Base-by-base conservation (phyloP, 2,888 invertebrate species). In the Drosophila koepferae region DNA sequence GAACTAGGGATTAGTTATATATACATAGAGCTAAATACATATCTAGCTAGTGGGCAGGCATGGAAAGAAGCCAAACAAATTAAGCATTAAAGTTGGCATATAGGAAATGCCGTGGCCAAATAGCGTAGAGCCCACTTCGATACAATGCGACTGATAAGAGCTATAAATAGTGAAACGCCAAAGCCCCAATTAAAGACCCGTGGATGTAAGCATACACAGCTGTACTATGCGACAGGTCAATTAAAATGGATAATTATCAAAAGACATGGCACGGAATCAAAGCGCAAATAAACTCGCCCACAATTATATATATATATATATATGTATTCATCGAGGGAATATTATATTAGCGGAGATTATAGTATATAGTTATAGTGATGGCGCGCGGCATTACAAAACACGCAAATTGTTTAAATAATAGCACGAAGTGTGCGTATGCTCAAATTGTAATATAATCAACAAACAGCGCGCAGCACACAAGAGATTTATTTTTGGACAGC, bases 321-420 rank as follows among this genome's bases (percentile, higher is more conserved):
- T 28, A 28, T 28, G 5, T 28, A 28, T 28, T 28, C 5, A 28
- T 28, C 2, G 23, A 20, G 46, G 44, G 23, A 23, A 5, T 23
- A 16, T 31, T 34, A 59, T 60, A 41, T 31, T 31, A n/a, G 28
- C 28, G 23, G 38, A 28, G 28, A 54, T 14, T 41, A 55, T 31
- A 23, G 23, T 23, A 55, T 48, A 56, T 12, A 10, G 28, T 38
- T 56, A 16, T n/a, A 46, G 51, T 28, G 8, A 3, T 16, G 8
- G 46, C 46, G 46, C 46, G 16, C 23, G 12, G 23, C 46, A 46
- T 46, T 53, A 43, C 36, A 51, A 54, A 64, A 54, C 56, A 69
- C 51, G n/a, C 38, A 61, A 88, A 74, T 67, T 74, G 83, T 77
- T 77, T 70, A 74, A 86, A 70, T 77, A 88, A 82, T 68, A 36